Base-by-base conservation (phyloP, 1,140 invertebrate genomes). In the Diuraphis noxia region DNA sequence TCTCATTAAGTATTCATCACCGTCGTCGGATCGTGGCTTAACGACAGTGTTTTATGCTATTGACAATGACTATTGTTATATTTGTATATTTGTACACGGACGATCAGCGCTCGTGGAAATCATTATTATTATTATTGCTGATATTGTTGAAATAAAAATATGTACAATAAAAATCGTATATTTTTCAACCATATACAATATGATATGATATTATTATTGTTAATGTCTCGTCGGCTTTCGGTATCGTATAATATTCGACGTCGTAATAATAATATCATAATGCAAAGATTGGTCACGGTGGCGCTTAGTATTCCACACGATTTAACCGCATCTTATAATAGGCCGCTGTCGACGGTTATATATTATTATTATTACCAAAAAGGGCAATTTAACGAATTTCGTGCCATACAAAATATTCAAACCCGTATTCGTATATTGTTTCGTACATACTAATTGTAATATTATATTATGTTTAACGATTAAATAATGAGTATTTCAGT, bases 1-100 rank as follows among this genome's bases (percentile, higher is more conserved):
- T 88, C 56, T 72, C 52, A 88, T 88, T 77, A 72, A 41, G 87
- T 88, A 90, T 90, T 90, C 88, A 90, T 90, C 88, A 36, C 41
- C 40, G 30, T 56, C 49, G 52, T 52, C 36, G 19, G 86, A 88
- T 40, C 49, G 49, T 86, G 43, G 85, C 85, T 86, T 52, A 86
- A 86, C 85, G 85, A 86, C 85, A 86, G 46, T 86, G 85, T 86
- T 86, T 52, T 52, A 52, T 52, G 85, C 36, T 46, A 46, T 86
- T 86, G 85, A 52, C 85, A 52, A 86, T 86, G 25, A 88, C 86
- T 88, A 88, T 88, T 88, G 86, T 88, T 63, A 10, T 46, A 46
- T 46, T 46, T 46, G 43, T 46, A 46, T 46, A 63, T 52, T 86
- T 52, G 46, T 86, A 86, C 36, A 56, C 52, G 52, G 56, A 21